Evolutionary conservation across 2,113 vertebrate genomes (phyloP).

Genomic region (Pteruthius melanotis): DNA sequence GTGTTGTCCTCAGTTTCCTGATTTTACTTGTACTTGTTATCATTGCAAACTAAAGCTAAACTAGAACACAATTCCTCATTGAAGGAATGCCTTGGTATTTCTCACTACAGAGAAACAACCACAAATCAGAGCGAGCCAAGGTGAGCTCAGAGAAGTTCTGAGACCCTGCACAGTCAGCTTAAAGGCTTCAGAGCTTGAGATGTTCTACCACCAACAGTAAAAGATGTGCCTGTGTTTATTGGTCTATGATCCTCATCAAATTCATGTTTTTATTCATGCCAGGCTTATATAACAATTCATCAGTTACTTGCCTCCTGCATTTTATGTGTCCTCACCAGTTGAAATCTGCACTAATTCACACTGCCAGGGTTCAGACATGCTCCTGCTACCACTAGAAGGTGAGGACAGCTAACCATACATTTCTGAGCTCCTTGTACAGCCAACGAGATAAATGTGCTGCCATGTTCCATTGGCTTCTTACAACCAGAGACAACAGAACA

Average conservation of each 20-base stretch:
- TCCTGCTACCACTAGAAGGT: background rate
- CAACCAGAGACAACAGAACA: background rate
- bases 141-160: background rate
- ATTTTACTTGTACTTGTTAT: background rate
- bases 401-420: background rate
- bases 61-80: background rate
- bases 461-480: fast-evolving
- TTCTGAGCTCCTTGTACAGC: background rate
- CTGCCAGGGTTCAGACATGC: background rate
- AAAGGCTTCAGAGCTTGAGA: background rate
- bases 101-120: background rate
- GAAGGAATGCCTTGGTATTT: background rate
- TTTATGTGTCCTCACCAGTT: background rate
- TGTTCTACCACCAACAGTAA: background rate
- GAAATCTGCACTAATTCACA: background rate
- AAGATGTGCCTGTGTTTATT: background rate
- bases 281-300: background rate
- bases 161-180: background rate
- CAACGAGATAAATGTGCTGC: background rate
- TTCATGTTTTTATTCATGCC: background rate
- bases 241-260: background rate
- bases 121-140: background rate
- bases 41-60: background rate
- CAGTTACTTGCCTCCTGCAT: background rate
- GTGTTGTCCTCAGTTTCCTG: background rate